Base-by-base conservation (phyloP, 2,797 vertebrate species). In the Myotis daubentonii region DNA sequence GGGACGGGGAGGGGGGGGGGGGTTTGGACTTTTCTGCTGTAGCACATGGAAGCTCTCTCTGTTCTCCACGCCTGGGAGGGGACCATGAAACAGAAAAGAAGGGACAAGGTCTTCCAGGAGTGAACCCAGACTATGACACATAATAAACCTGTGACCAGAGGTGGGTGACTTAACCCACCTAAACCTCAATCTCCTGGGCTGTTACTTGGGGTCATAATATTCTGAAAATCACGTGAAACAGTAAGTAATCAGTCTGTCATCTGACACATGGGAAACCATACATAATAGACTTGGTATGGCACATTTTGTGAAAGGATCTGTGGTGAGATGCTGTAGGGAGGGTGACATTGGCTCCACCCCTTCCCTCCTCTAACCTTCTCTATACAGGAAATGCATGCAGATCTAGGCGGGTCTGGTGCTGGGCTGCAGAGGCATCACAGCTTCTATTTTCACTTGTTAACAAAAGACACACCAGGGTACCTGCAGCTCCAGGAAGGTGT, bases 151-250 rank as follows among this genome's bases (percentile, higher is more conserved):
- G 9, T 84, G n/a, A 83, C 51, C 53, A 80, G 88, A 78, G 65
- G 33, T 38, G 82, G 91, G 38, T 30, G 36, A 8, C 49, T 62
- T 80, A 33, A 49, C n/a, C 49, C 44, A 75, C 33, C 74, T 91
- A 36, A 80, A 85, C n/a, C 4, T 44, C n/a, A 6, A 33, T 80
- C 78, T 80, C n/a, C 33, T 41, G 81, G 44, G 30, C 57, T 16
- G 20, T 53, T 87, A 80, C 36, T 44, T 60, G 36, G 15, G 17
- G 60, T 76, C 47, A 30, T 47, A 91, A 78, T 65, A 87, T 30
- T 80, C 68, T 75, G 57, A 87, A 93, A 94, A 93, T 76, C 53
- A 55, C 9, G 30, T n/a, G 25, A 84, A 80, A 76, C 30, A 28
- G 23, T 22, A 15, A 44, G 44, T 47, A 76, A 74, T 30, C 49